A percentile compares a stretch with the other conserved stretches of the same genome.
Conservation (phyloP, 2,797 vertebrate genomes). For the Sebastolobus altivelis region DNA sequence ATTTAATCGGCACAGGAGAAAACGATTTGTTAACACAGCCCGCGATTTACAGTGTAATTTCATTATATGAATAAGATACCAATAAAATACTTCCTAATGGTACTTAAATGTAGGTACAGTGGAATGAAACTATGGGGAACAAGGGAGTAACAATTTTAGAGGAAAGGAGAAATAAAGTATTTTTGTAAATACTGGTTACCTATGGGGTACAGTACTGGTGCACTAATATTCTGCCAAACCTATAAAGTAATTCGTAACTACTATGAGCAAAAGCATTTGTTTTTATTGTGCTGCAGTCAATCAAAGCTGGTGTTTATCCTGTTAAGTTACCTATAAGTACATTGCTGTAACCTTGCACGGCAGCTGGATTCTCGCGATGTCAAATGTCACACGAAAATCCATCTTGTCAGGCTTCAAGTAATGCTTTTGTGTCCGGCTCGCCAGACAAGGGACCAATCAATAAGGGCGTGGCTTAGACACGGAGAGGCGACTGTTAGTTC, state of each 20-base stretch:
- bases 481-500: fast-evolving
- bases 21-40: not conserved
- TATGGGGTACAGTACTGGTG: not conserved
- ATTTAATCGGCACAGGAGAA: not conserved
- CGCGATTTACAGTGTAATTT: not conserved
- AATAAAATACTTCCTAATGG: not conserved
- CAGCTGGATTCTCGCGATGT: no score
- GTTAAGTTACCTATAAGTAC: not conserved
- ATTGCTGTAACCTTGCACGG: not conserved
- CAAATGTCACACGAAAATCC: no score
- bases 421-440: no score
- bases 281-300: not conserved
- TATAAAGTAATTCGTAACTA: not conserved
- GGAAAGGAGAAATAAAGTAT: not conserved
- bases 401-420: no score
- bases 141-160: not conserved
- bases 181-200: not conserved
- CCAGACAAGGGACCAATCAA: no score
- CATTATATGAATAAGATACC: not conserved
- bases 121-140: not conserved
- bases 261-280: not conserved
- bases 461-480: no score
- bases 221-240: not conserved
- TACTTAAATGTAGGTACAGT: not conserved
- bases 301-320: not conserved